Evolutionary conservation across 2,888 invertebrate species (phyloP).

Genomic region (Neoitamus cyanurus): DNA sequence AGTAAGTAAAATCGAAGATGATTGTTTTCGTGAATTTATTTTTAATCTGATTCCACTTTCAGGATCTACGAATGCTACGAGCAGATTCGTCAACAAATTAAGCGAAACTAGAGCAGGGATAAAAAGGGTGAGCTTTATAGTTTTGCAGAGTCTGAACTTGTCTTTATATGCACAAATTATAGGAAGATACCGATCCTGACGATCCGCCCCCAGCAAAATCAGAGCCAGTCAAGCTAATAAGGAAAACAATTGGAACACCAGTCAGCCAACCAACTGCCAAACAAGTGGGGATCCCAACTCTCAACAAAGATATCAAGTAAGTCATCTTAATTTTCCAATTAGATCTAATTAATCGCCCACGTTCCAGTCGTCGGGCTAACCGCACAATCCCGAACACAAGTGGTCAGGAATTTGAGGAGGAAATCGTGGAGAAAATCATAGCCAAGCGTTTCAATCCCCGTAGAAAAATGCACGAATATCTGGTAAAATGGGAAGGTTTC

Average conservation of each 20-base stretch:
- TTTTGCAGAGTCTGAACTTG: neutral
- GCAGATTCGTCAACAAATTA: neutral
- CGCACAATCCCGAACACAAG: conserved; percentile 57
- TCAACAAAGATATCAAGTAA: conserved; percentile 43
- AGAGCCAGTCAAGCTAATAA: conserved; percentile 24
- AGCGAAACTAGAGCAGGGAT: neutral
- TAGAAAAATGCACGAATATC: conserved; percentile 81
- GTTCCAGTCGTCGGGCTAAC: conserved; percentile 61
- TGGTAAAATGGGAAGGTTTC: conserved; percentile 88
- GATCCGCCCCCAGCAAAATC: conserved; percentile 28
- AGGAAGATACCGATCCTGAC: conserved; percentile 18
- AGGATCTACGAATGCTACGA: neutral
- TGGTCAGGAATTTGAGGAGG: conserved; percentile 70
- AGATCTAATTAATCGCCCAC: too few relatives aligned
- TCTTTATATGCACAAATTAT: neutral
- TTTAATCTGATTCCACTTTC: neutral
- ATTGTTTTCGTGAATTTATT: neutral
- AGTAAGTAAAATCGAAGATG: conserved; percentile 1
- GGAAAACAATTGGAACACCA: conserved; percentile 43
- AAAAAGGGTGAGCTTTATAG: neutral
- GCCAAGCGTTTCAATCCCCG: conserved; percentile 85
- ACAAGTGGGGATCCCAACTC: neutral
- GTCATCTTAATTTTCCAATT: too few relatives aligned
- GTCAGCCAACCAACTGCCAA: conserved; percentile 39
- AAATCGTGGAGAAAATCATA: conserved; percentile 83